Evolutionary conservation across 2,888 invertebrate genomes (phyloP), one percentile per base, ranked within the genome.

Genomic region (Tenthredo notha): DNA sequence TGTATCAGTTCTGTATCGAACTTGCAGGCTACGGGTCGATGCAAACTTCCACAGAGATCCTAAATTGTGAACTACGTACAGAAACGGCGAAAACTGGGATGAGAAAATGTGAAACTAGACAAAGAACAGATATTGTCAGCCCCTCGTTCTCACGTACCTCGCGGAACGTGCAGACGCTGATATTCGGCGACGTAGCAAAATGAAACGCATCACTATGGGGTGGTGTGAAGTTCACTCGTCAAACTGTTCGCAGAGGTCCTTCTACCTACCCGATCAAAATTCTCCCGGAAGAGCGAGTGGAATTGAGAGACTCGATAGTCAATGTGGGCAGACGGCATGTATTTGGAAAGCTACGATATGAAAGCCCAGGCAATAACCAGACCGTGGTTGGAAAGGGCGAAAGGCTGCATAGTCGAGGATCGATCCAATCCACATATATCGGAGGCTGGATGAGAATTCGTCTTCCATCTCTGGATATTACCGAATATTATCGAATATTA

Each of bases 331-430:
- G 47, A 77, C 21, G 50, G 77, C 25, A 54, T 54, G 33, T 77
- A 54, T 54, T 77, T 21, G 54, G 33, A 77, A 77, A 77, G 54
- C 50, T n/a, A 33, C 29, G n/a, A 54, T 50, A 77, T 54, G 77
- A 54, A 77, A 77, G n/a, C 77, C 54, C 40, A 21, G 77, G 50
- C 77, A 77, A 77, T 77, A 77, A 77, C 33, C 77, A 50, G 29
- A 21, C 77, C 77, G 18, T 54, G 77, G 29, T 54, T n/a, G 33
- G 54, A 77, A 77, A 54, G 29, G n/a, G 72, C 72, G n/a, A 43
- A 37, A 12, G 72, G 72, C 33, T 25, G 21, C 29, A 77, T 33
- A 29, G 33, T 77, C 77, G n/a, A 10, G 33, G 15, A 77, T 77
- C 50, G 77, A 77, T 77, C 74, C 43, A 74, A 43, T 74, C 43